Evolutionary conservation across 2,888 invertebrate genomes (phyloP).

Genomic region (Pristionchus fissidentatus): DNA sequence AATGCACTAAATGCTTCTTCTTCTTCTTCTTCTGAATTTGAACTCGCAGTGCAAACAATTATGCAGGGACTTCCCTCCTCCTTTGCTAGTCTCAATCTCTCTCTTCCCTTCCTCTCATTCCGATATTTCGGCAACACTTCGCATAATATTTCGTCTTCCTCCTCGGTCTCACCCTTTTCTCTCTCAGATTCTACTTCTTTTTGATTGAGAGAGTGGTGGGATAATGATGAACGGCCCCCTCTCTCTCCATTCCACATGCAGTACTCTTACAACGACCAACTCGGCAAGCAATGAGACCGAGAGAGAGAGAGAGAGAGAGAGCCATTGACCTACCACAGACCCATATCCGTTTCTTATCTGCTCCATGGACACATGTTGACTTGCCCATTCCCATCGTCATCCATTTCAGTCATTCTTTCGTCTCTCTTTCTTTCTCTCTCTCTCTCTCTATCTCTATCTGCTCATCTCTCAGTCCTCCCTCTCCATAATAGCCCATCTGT

Average conservation of each 20-base stretch:
- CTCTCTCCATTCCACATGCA: slow-evolving; percentile 23
- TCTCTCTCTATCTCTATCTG: slow-evolving; percentile 18
- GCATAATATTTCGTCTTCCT: slow-evolving; percentile 15
- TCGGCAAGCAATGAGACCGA: no score
- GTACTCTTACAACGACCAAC: slow-evolving; percentile 19
- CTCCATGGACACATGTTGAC: slow-evolving; percentile 34
- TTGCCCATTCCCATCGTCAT: slow-evolving; percentile 33
- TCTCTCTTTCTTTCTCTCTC: background rate
- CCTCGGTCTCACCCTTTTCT: slow-evolving; percentile 3
- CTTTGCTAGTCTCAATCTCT: slow-evolving; percentile 4
- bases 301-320: background rate
- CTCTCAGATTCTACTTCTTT: slow-evolving; percentile 8
- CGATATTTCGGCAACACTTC: background rate
- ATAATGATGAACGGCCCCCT: slow-evolving; percentile 26
- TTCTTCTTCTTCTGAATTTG: no score
- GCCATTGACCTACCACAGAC: background rate
- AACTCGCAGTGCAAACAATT: slow-evolving; percentile 39
- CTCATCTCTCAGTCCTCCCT: background rate
- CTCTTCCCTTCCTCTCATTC: slow-evolving; percentile 1
- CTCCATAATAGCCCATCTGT: slow-evolving; percentile 41
- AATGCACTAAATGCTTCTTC: slow-evolving; percentile 3
- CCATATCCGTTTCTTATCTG: background rate
- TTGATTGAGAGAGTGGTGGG: slow-evolving; percentile 41
- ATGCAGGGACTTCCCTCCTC: slow-evolving; percentile 32
- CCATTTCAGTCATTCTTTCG: slow-evolving; percentile 41